Base-by-base conservation (phyloP, 2,888 invertebrate genomes). In the Drosophila greeni region DNA sequence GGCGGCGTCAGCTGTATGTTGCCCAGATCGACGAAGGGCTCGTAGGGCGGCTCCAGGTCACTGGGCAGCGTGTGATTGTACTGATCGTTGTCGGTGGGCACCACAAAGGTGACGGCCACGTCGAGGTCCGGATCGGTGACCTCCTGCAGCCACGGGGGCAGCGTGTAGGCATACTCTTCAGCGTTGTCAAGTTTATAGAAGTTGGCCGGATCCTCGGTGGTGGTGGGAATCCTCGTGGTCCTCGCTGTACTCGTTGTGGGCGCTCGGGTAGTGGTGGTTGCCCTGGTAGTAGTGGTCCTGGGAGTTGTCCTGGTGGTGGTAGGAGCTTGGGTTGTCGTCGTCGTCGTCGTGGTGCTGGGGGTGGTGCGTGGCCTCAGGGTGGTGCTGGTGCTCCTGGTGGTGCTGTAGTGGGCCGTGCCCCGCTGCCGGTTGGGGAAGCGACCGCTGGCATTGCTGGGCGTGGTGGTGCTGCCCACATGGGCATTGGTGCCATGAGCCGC, bases 81-180 rank as follows among this genome's bases (percentile, higher is more conserved):
- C 66, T 87, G 79, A 58, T 87, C 83, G 31, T 87, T 84, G 53
- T 87, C 86, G 12, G 73, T 75, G 39, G 87, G 87, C 43, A 87
- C 79, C 14, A 83, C 76, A 36, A 82, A 87, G 11, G 86, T 80
- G 12, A 87, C 85, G 1, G 87, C 87, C 20, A 87, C 85, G 66
- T 88, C 88, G 23, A 87, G 59, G 24, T 87, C 87, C 1, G 88
- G 86, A 70, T 87, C 88, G 54, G 88, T 87, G 0, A 85, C 78
- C 43, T 83, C 88, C 33, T 83, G 82, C 34, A 87, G 51, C 87
- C 87, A 87, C 2, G 87, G 74, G 5, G 87, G 87, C 42, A 87
- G 49, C 0, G 87, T 85, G 34, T 85, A 83, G 1, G 88, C 85
- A 40, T 87, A 83, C 39, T 80, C 77, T 52, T 83, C 86, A 14